Base-by-base conservation (phyloP, 2,888 invertebrate genomes). In the Amphipyra berbera region DNA sequence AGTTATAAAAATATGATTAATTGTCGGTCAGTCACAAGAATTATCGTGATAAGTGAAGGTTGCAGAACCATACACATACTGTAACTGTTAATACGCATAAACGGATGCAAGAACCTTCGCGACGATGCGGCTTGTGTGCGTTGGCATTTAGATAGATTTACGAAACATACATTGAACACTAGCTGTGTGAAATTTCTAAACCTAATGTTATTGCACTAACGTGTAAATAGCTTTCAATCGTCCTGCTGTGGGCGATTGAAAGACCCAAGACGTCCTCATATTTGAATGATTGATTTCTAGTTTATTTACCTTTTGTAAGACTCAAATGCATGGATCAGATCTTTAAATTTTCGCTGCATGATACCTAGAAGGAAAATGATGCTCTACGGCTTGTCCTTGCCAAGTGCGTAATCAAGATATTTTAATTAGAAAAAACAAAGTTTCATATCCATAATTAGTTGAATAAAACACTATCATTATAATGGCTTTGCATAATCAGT, bases 141-240 rank as follows among this genome's bases (percentile, higher is more conserved):
- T 81, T 93, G 91, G 80, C 91, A 92, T 93, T 93, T 92, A 89
- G 83, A 78, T 74, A 70, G 76, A 73, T 88, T 93, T 91, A 84
- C 92, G 92, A 91, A 91, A 92, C 80, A 72, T 74, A 79, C 78
- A 68, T 79, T 71, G 73, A 79, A 82, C 79, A 79, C 79, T 80
- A 81, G 78, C 78, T 78, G 65, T 82, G 81, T 79, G 82, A 85
- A 89, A 84, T 85, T 83, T 84, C 84, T 84, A 78, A 81, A 78
- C 63, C 79, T 78, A 80, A 81, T 72, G 72, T 68, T 79, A 75
- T 85, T 83, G 80, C 79, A 76, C 58, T 79, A 71, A 65, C 68
- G 80, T 84, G 82, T 76, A 79, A 49, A 56, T 33, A 12, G 21
- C 15, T 66, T 68, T 52, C 42, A 41, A 50, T 50, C 30, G 27